Percentiles rank a stretch among this genome's conserved stretches.
phyloP scores from a whole-genome alignment of 1,140 invertebrate genomes.

The Drosophila pachea region DNA sequence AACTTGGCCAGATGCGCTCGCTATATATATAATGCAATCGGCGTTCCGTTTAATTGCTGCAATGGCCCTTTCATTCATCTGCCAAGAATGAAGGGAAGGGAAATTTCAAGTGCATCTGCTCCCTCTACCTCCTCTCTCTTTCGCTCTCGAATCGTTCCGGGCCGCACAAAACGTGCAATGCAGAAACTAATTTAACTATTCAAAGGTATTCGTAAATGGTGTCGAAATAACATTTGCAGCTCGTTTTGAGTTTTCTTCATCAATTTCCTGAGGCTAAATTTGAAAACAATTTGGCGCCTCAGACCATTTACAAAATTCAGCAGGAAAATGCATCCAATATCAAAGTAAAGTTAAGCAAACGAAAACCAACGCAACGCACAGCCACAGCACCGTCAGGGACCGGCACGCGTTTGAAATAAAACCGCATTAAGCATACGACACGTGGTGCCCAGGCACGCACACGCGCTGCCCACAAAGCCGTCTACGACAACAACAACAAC shows the following conservation, averaged over 20 bases:
- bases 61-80: too few relatives aligned
- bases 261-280: constrained; percentile 10
- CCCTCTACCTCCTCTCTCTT: not conserved
- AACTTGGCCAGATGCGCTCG: too few relatives aligned
- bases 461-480: constrained; percentile 29
- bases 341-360: constrained; percentile 16
- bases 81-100: too few relatives aligned
- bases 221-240: not conserved
- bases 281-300: constrained; percentile 2
- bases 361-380: constrained; percentile 24
- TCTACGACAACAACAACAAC: constrained; percentile 10
- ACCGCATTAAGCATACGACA: constrained; percentile 71
- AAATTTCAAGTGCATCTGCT: not conserved
- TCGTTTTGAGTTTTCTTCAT: constrained; percentile 9
- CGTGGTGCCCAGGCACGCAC: constrained; percentile 64
- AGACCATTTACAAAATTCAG: constrained; percentile 19
- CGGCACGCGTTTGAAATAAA: constrained; percentile 69
- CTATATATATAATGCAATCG: too few relatives aligned
- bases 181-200: not conserved
- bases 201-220: not conserved
- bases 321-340: constrained; percentile 26
- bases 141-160: too few relatives aligned
- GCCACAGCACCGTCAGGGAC: constrained; percentile 14
- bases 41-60: too few relatives aligned
- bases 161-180: constrained; percentile 3